Evolutionary conservation across 2,113 vertebrate species (phyloP).

Genomic region (Murina feae): DNA sequence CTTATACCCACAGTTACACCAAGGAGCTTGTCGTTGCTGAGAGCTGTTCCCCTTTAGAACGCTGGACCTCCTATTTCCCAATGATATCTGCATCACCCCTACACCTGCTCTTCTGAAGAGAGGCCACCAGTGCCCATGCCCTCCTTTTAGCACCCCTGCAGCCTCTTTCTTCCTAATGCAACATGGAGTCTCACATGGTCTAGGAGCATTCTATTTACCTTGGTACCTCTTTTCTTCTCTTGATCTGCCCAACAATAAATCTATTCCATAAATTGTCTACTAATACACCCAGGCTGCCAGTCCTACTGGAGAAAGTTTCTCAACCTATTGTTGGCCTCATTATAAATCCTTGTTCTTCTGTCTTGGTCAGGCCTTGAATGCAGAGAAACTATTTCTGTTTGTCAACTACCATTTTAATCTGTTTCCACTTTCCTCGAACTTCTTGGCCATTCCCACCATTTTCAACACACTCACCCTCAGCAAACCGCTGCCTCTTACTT

Average conservation of each 20-base stretch:
- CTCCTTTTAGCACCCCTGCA: too few species aligned
- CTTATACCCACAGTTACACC: background rate
- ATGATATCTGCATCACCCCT: background rate
- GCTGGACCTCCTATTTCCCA: background rate
- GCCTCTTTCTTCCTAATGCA: background rate
- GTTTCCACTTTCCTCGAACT: background rate
- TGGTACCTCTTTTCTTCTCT: background rate
- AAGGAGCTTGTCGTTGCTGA: background rate
- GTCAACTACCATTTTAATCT: background rate
- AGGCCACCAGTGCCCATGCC: background rate
- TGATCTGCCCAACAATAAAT: background rate
- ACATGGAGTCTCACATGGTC: too few species aligned
- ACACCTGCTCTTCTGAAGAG: background rate
- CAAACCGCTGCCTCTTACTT: background rate
- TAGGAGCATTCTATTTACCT: background rate
- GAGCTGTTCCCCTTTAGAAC: too few species aligned
- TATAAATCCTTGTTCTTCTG: background rate
- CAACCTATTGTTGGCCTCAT: background rate
- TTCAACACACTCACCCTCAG: background rate
- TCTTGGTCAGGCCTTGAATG: background rate
- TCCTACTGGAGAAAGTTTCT: background rate
- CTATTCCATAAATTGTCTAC: background rate
- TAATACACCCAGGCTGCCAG: background rate
- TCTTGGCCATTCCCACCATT: background rate
- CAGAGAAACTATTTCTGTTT: background rate